Evolutionary conservation across 2,113 vertebrate genomes (phyloP), one percentile per base, ranked within the genome.

Genomic region (Anser cygnoides): DNA sequence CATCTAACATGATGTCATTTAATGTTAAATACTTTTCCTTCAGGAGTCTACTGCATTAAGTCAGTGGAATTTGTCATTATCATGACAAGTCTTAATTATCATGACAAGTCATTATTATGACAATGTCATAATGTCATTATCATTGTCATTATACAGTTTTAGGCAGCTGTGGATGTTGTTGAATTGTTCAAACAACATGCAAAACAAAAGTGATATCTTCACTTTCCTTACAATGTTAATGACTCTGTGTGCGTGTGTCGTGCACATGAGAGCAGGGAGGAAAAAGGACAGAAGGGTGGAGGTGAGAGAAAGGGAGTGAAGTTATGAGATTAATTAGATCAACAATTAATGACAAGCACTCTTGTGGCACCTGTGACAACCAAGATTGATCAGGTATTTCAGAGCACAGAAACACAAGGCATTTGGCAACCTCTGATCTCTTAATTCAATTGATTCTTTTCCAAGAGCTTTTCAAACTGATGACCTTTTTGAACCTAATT

Each of bases 401-500:
- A 85, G 94, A 96, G 89, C 78, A 87, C 58, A 96, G 54, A 94
- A 96, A 93, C 72, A 84, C 50, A 87, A 37, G 70, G 81, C 62
- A 84, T 80, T 79, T 95, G 87, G 81, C 88, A 87, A 72, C 92
- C 95, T 82, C 92, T 87, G 89, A 95, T 93, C 89, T 95, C 73
- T 85, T 97, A 96, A 96, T 95, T 95, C 84, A 97, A 90, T 82
- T 89, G 59, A 94, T 96, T 93, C 74, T 82, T 95, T 93, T 96
- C 96, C 94, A 79, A 83, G 65, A 93, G 52, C 59, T 97, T 97
- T 97, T 96, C 80, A 89, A 97, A 95, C 80, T 84, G 96, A 95
- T 98, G 97, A 96, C 95, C 97, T 97, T 97, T 98, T 92, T 80
- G 46, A 98, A 97, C 92, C 94, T 97, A 98, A 98, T 97, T 97